Evolutionary conservation across 1,140 invertebrate species (phyloP).

Genomic region (Apolygus lucorum): DNA sequence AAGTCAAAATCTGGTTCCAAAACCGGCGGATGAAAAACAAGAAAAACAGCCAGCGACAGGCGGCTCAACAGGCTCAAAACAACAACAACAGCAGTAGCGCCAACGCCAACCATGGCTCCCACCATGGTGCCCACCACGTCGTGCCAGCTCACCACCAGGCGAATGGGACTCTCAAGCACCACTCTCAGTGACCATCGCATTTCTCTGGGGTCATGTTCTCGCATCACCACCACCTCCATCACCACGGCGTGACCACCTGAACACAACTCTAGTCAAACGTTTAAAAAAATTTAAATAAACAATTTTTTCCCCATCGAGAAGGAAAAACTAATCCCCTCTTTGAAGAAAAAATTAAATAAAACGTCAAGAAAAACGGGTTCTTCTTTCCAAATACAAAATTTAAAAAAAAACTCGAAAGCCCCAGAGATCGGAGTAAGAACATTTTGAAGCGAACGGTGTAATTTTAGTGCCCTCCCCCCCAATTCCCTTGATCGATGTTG

Average conservation of each 20-base stretch:
- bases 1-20: conserved; percentile 94
- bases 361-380: background rate
- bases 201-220: conserved; percentile 66
- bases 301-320: background rate
- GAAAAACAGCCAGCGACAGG: conserved; percentile 86
- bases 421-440: conserved; percentile 5
- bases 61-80: conserved; percentile 64
- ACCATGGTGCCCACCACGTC: conserved; percentile 50
- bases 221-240: conserved; percentile 39
- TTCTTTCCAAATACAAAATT: background rate
- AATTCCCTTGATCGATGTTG: too few relatives aligned
- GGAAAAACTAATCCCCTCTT: background rate
- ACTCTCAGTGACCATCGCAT: conserved; percentile 72
- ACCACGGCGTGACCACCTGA: conserved; percentile 32
- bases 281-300: background rate
- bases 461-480: background rate
- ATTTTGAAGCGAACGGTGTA: background rate
- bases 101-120: conserved; percentile 41
- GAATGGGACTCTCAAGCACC: conserved; percentile 65
- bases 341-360: background rate
- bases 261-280: conserved; percentile 11
- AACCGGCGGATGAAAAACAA: conserved; percentile 99
- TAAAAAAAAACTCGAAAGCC: background rate
- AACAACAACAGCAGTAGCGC: conserved; percentile 62
- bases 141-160: conserved; percentile 46